Evolutionary conservation across 2,113 vertebrate species (phyloP).

Genomic region (Australoheros scitulus): DNA sequence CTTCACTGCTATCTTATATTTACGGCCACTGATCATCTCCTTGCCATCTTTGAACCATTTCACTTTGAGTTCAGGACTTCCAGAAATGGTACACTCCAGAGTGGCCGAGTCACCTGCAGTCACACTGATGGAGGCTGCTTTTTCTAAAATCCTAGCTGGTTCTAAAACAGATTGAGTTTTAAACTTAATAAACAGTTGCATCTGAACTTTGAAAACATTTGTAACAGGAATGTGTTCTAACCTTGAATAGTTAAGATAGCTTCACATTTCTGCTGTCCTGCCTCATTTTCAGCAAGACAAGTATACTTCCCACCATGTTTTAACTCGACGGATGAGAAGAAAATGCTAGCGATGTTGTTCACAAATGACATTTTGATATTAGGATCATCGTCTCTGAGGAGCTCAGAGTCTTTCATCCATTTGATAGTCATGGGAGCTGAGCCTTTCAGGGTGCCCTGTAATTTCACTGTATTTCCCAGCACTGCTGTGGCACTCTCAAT

Average conservation of each 20-base stretch:
- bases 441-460: constrained; percentile 90
- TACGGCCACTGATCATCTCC: constrained; percentile 87
- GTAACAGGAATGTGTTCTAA: constrained; percentile 70
- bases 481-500: constrained; percentile 88
- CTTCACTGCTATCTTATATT: constrained; percentile 90
- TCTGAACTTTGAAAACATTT: neutral
- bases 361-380: constrained; percentile 89
- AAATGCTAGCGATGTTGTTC: constrained; percentile 83
- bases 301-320: constrained; percentile 88
- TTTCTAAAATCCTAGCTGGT: constrained; percentile 92
- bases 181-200: neutral
- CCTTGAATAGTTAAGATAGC: constrained; percentile 92
- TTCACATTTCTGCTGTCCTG: constrained; percentile 92
- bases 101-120: constrained; percentile 89
- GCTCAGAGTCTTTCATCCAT: constrained; percentile 93
- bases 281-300: constrained; percentile 92
- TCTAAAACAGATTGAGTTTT: constrained; percentile 82
- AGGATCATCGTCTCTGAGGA: constrained; percentile 87
- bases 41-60: constrained; percentile 94
- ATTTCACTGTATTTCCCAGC: constrained; percentile 84
- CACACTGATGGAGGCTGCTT: constrained; percentile 88
- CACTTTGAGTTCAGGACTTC: constrained; percentile 93
- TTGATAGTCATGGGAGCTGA: constrained; percentile 88
- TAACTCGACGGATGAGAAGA: constrained; percentile 84
- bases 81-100: constrained; percentile 88